Base-by-base conservation (phyloP, 2,888 invertebrate species). In the Plagodis dolabraria region DNA sequence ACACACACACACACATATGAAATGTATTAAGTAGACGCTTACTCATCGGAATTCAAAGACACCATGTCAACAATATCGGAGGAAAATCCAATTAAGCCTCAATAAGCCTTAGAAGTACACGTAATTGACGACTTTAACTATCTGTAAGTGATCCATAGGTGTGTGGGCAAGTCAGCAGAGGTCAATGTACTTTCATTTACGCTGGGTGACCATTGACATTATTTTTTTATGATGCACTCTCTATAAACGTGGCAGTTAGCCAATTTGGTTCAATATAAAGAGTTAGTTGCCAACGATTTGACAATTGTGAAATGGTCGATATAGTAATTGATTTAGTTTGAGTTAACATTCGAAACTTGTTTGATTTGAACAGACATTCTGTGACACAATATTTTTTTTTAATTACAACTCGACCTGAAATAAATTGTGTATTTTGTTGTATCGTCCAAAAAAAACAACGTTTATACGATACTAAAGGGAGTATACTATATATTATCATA, bases 151-250 rank as follows among this genome's bases (percentile, higher is more conserved):
- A 79, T 80, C 83, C 76, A 72, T 57, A 64, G 58, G 60, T 70
- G 70, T 68, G 69, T 72, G 74, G 77, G 82, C 83, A 84, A 83
- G 86, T 83, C 85, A 83, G 75, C 71, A 73, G 74, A 68, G 85
- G 82, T 83, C 80, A 75, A 76, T 64, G 79, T 67, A 80, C 82
- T 80, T 75, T 71, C 79, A 78, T 77, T 79, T 75, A 77, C 71
- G 72, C 59, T 63, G 57, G 55, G 57, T 70, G 64, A 71, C 69
- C 70, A 71, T 72, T 71, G 72, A 71, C 74, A 71, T 72, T 49
- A 33, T 66, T 74, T 71, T 75, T 72, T 75, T 72, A 72, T 69
- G 69, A 72, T 72, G 75, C 65, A 60, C 63, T 61, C 66, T 65
- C 68, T 61, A 74, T 72, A 72, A 71, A 66, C 63, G 73, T 69